Percentiles rank a stretch among this genome's conserved stretches.
These are phyloP conservation scores for Phoronis australis DNA, from an alignment of 2,888 invertebrate species.

Conservation along the genomic window DNA sequence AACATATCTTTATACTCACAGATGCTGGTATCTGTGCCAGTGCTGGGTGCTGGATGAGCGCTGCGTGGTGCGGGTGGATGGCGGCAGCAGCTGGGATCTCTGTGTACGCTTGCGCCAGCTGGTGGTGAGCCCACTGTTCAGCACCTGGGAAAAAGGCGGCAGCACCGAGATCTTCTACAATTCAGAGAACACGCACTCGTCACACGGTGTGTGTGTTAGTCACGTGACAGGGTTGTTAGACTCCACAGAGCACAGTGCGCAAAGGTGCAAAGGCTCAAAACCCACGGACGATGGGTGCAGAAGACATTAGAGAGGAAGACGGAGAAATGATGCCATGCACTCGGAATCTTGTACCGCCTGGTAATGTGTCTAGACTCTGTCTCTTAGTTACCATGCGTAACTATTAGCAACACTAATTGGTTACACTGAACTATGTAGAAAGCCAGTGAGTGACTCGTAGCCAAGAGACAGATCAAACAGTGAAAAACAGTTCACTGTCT, in stretches of 20 bases:
- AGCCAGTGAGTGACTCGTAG: no score
- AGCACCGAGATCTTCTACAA: conserved; percentile 74
- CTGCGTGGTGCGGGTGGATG: conserved; percentile 48
- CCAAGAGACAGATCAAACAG: no score
- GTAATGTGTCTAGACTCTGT: no score
- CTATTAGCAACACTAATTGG: no score
- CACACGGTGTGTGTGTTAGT: conserved; percentile 5
- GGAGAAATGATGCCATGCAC: no score
- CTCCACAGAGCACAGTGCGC: background rate
- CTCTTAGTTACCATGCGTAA: no score
- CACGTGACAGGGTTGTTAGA: background rate
- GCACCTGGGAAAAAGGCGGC: conserved; percentile 88
- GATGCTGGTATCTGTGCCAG: no score
- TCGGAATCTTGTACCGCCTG: no score
- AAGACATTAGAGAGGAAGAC: background rate
- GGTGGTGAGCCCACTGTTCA: conserved; percentile 79
- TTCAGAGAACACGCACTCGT: conserved; percentile 16
- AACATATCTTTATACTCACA: no score
- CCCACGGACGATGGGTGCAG: background rate
- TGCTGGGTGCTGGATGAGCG: conserved; percentile 86
- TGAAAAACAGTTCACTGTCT: no score
- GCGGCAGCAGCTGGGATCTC: conserved; percentile 70
- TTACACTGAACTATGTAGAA: no score
- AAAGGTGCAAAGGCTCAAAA: background rate
- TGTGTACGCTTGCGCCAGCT: conserved; percentile 59